Base-by-base conservation (phyloP, 35 echinoderm and acorn worm species). In the Diadema setosum region DNA sequence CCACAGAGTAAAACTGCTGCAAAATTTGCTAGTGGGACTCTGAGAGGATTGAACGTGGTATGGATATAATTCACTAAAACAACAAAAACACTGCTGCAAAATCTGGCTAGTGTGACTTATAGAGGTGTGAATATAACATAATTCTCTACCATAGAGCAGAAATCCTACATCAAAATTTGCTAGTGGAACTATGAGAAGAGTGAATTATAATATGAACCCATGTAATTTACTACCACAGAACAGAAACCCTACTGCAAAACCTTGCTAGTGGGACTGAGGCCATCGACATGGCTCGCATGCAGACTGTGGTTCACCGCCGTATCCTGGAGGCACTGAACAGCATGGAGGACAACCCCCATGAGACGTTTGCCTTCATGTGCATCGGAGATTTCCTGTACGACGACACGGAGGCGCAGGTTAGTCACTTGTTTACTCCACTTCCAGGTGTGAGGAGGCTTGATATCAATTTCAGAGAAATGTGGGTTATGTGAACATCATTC, bases 311-410 rank as follows among this genome's bases (percentile, higher is more conserved):
- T 18, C 95, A 98, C 50, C 87, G 91, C 32, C 76, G 90, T 11
- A 86, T 98, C 17, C 56, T 98, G 23, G 95, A 98, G 26, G 60
- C 85, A n/a, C 91, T 94, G 15, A 98, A 94, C 69, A 81, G 75
- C 65, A 98, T 93, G 91, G 95, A 98, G 58, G 95, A 98, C 30
- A 56, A 37, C 39, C 95, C 95, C 40, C 95, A 98, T 31, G 95
- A 98, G 39, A 98, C 95, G 0, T 91, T 98, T 85, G 95, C 95
- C 15, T 98, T 98, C 45, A 94, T 94, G 57, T 90, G 91, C 37
- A 98, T 98, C 49, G 95, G 95, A 9, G 95, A 98, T 48, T 93
- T 93, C 58, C 81, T 98, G 17, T 98, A 98, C 81, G 91, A 87
- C 17, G 64, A 91, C 9, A 82, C 21, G 37, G 34, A 84, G 33